phyloP scores from a whole-genome alignment of 2,888 invertebrate species.

The Lamellibrachia columna region DNA sequence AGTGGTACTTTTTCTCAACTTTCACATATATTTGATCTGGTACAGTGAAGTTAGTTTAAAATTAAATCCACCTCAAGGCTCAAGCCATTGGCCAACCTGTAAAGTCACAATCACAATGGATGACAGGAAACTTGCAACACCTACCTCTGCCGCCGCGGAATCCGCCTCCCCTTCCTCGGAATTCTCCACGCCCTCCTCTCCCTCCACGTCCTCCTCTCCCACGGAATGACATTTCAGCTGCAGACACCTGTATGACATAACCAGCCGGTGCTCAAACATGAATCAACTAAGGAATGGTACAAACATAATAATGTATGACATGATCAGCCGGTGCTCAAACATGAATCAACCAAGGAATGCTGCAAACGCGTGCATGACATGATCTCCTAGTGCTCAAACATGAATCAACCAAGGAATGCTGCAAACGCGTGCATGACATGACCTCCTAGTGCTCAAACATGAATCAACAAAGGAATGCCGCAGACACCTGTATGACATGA shows the following conservation, averaged over 20 bases:
- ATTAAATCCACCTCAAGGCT: too few relatives aligned
- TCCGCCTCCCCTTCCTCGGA: conserved; percentile 33
- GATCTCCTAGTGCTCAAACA: neutral
- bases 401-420: neutral
- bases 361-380: neutral
- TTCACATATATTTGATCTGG: too few relatives aligned
- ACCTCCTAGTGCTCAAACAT: neutral
- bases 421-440: neutral
- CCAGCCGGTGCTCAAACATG: neutral
- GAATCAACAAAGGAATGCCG: neutral
- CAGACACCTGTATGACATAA: neutral
- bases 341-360: neutral
- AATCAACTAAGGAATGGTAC: neutral
- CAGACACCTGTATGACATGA: neutral
- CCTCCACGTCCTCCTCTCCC: conserved; percentile 34
- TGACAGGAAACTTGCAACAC: neutral
- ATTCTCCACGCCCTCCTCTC: conserved; percentile 33
- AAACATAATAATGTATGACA: neutral
- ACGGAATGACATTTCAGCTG: conserved; percentile 24
- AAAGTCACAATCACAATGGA: too few relatives aligned
- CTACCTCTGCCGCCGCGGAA: conserved; percentile 32
- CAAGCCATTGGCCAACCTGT: too few relatives aligned
- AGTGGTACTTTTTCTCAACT: too few relatives aligned
- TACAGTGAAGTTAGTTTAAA: too few relatives aligned
- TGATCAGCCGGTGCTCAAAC: neutral